Evolutionary conservation across 2,797 vertebrate genomes (phyloP).

Genomic region (Poecilia velifera): DNA sequence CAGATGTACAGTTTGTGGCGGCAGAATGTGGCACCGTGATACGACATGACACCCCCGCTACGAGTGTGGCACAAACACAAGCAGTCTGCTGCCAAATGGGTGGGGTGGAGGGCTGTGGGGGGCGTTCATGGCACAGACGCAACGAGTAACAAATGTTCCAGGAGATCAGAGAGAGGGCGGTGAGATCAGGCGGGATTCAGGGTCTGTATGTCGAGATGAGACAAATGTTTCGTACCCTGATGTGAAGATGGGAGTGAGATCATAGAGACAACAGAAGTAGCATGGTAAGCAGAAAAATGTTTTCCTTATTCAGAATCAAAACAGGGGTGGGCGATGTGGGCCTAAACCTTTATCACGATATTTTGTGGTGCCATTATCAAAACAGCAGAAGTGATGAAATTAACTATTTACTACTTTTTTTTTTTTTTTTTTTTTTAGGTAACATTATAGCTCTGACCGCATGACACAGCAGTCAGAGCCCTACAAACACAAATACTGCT

Average conservation of each 20-base stretch:
- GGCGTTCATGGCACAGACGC: conserved; percentile 51
- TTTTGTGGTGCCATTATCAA: no score
- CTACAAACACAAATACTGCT: neutral
- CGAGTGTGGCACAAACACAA: conserved; percentile 76
- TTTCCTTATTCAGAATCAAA: neutral
- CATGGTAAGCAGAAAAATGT: neutral
- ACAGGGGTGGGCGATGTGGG: no score
- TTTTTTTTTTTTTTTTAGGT: no score
- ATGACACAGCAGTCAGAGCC: no score
- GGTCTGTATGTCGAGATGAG: neutral
- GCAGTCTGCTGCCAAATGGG: conserved; percentile 57
- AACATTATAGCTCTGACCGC: no score
- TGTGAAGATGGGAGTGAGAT: neutral
- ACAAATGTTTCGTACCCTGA: neutral
- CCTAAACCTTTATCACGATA: no score
- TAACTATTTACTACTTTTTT: no score
- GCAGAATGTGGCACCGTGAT: conserved; percentile 65
- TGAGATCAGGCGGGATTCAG: conserved; percentile 21
- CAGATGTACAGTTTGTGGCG: conserved; percentile 64
- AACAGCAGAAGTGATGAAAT: no score
- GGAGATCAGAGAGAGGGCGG: conserved; percentile 6
- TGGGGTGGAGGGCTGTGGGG: neutral
- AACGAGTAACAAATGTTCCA: conserved; percentile 56
- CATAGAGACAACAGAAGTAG: neutral
- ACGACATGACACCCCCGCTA: conserved; percentile 80